These are phyloP conservation scores for Propithecus deckenii DNA, from an alignment of 2,797 vertebrate species.

Conservation along the genomic window DNA sequence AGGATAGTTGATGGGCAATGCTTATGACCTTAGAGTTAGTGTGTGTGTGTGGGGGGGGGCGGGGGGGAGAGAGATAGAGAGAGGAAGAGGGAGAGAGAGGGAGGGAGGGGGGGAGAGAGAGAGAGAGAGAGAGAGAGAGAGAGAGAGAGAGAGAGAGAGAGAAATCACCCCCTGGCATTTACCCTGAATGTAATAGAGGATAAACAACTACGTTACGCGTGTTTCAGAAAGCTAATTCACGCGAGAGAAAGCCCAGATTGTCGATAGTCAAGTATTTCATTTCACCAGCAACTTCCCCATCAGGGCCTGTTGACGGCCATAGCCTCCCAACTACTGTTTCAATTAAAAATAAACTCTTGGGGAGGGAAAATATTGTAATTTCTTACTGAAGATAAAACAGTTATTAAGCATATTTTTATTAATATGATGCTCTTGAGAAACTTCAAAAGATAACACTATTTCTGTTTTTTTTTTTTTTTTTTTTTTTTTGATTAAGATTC, in stretches of 20 bases:
- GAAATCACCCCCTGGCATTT: not conserved
- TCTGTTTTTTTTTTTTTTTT: not conserved
- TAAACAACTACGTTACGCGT: not conserved
- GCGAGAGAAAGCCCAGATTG: not conserved
- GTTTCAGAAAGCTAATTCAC: not conserved
- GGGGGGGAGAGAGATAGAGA: not conserved
- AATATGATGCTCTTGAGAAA: not conserved
- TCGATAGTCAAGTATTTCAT: not conserved
- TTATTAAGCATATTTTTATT: not conserved
- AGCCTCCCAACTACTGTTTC: not conserved
- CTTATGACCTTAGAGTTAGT: not conserved
- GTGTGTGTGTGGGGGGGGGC: not conserved
- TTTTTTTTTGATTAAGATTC: fast-evolving
- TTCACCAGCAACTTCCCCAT: not conserved
- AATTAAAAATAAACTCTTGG: not conserved
- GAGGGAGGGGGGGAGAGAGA: too few relatives aligned
- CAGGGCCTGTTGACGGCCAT: not conserved
- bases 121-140: not conserved
- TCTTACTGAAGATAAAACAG: not conserved
- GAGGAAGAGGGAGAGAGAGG: too few relatives aligned
- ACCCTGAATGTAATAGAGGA: not conserved
- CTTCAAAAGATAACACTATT: slow-evolving; percentile 37
- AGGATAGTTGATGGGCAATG: not conserved
- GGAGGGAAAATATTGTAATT: not conserved
- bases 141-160: not conserved